These are phyloP conservation scores for Agrochola lychnidis DNA, from an alignment of 2,888 invertebrate species.

Conservation along the genomic window DNA sequence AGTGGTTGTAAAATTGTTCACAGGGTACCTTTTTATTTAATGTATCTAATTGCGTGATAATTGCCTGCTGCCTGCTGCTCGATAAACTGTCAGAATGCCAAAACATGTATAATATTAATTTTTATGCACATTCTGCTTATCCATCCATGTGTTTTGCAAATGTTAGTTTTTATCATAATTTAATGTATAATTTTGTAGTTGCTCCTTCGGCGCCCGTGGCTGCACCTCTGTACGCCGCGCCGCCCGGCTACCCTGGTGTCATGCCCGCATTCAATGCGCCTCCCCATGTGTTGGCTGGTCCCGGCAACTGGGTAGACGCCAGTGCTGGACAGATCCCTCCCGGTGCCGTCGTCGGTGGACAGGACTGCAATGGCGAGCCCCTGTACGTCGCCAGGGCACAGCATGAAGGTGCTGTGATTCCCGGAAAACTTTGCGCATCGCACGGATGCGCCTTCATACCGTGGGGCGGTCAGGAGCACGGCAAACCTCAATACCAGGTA, in stretches of 20 bases:
- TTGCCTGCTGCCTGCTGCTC: conserved; percentile 45
- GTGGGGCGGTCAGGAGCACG: conserved; percentile 96
- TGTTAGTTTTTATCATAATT: conserved; percentile 1
- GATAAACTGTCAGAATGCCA: conserved; percentile 2
- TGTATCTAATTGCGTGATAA: conserved; percentile 21
- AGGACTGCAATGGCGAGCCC: conserved; percentile 90
- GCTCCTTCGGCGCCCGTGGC: conserved; percentile 82
- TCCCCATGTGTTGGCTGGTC: conserved; percentile 57
- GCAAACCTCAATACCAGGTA: conserved; percentile 94
- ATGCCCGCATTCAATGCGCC: conserved; percentile 38
- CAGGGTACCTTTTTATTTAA: conserved; percentile 20
- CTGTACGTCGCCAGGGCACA: conserved; percentile 93
- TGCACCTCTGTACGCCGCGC: conserved; percentile 80
- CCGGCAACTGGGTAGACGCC: conserved; percentile 91
- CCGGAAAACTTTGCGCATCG: conserved; percentile 94
- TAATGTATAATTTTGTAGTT: conserved; percentile 60
- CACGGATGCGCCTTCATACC: conserved; percentile 95
- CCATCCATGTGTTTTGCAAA: conserved; percentile 9
- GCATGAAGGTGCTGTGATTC: conserved; percentile 95
- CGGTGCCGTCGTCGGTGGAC: conserved; percentile 93
- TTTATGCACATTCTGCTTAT: conserved; percentile 42
- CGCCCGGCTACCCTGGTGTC: conserved; percentile 82
- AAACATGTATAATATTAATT: not conserved
- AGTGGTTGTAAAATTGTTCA: conserved; percentile 18
- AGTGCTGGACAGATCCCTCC: conserved; percentile 92